Conservation (phyloP, 2,797 vertebrate genomes). For the Lutjanus campechanus region DNA sequence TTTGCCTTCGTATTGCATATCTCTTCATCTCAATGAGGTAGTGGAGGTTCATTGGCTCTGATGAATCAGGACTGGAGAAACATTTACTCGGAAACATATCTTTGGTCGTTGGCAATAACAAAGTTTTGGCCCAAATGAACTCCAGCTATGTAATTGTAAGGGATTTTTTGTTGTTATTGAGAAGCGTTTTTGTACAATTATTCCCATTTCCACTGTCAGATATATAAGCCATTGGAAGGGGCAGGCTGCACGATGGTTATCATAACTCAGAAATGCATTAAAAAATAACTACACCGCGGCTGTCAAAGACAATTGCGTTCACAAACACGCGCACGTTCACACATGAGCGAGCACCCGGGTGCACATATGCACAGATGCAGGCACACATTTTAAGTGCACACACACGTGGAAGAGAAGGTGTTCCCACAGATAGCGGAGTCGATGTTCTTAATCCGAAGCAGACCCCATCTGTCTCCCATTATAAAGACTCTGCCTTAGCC, state of each 20-base stretch:
- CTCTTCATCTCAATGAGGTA: conserved; percentile 61
- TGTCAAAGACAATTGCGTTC: conserved; percentile 82
- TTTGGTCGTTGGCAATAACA: conserved; percentile 76
- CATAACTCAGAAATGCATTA: conserved; percentile 81
- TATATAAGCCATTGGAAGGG: conserved; percentile 74
- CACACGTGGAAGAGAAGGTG: conserved; percentile 77
- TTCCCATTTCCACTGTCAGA: conserved; percentile 82
- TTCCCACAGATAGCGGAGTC: conserved; percentile 86
- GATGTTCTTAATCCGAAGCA: conserved; percentile 86
- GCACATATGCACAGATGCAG: conserved; percentile 58
- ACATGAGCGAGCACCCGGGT: conserved; percentile 58
- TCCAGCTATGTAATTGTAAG: conserved; percentile 75
- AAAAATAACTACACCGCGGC: conserved; percentile 77
- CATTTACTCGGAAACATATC: conserved; percentile 63
- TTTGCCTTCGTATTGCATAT: conserved; percentile 67
- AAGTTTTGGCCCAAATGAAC: conserved; percentile 72
- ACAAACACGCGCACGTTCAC: conserved; percentile 62
- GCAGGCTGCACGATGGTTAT: conserved; percentile 75
- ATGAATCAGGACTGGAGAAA: conserved; percentile 66
- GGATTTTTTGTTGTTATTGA: conserved; percentile 74
- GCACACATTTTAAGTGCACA: conserved; percentile 36
- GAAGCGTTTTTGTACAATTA: conserved; percentile 80
- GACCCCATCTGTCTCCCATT: conserved; percentile 88
- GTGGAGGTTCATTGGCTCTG: conserved; percentile 61
- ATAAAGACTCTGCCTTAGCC: conserved; percentile 83